Percentiles rank a stretch among this genome's conserved stretches.
Conservation (phyloP, 2,888 invertebrate genomes). For the Cryptops parisi region DNA sequence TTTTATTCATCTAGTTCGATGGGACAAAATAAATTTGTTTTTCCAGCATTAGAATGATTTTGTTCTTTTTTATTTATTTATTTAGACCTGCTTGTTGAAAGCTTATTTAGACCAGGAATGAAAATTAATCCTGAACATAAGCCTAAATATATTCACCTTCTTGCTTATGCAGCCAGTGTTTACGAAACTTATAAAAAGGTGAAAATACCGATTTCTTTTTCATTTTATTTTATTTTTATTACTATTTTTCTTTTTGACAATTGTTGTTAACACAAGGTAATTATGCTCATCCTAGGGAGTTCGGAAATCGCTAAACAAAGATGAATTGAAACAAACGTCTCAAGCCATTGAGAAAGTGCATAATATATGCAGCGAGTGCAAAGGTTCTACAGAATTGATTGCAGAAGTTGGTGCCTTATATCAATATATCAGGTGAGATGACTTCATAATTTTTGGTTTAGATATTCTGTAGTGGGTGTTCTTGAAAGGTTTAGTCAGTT, state of each 20-base stretch:
- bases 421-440: slow-evolving; percentile 60
- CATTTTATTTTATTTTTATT: background rate
- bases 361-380: slow-evolving; percentile 73
- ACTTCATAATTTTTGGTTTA: background rate
- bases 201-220: slow-evolving; percentile 14
- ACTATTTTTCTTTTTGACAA: background rate
- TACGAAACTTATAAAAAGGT: slow-evolving; percentile 59
- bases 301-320: slow-evolving; percentile 49
- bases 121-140: slow-evolving; percentile 93
- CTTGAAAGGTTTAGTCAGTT: background rate
- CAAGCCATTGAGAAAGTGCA: slow-evolving; percentile 90
- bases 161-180: slow-evolving; percentile 91
- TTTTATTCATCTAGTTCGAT: too few relatives aligned
- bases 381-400: slow-evolving; percentile 83
- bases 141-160: slow-evolving; percentile 83
- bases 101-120: slow-evolving; percentile 83
- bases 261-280: too few relatives aligned
- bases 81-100: slow-evolving; percentile 76
- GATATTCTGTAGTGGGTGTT: background rate
- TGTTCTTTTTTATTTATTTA: slow-evolving; percentile 22
- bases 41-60: background rate
- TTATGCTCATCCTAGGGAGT: too few relatives aligned
- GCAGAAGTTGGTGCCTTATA: slow-evolving; percentile 82
- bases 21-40: too few relatives aligned
- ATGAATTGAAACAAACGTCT: slow-evolving; percentile 79